Percentiles rank a stretch among this genome's conserved stretches.
Conservation (phyloP, 35 echinoderm and acorn worm species). For the Holothuria glaberrima region DNA sequence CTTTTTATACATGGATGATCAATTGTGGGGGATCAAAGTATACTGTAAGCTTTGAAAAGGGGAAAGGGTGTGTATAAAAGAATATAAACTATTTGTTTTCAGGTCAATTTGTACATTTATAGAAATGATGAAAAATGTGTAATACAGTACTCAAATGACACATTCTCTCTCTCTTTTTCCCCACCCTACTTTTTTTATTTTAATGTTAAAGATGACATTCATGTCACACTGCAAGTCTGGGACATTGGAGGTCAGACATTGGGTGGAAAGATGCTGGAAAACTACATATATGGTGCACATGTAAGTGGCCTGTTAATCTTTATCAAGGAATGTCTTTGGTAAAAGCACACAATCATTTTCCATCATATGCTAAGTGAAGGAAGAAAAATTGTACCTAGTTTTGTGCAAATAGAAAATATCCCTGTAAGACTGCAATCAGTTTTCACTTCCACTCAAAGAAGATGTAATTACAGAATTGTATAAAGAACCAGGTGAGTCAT, state of each 20-base stretch:
- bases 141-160: too few relatives aligned
- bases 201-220: constrained; percentile 65
- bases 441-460: not conserved
- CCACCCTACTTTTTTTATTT: not conserved
- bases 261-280: constrained; percentile 97
- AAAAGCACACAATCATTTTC: not conserved
- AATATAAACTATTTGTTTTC: too few relatives aligned
- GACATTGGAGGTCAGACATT: constrained; percentile 97
- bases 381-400: too few relatives aligned
- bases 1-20: too few relatives aligned
- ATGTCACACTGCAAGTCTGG: constrained; percentile 99
- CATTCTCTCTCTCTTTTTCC: too few relatives aligned
- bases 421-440: not conserved
- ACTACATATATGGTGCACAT: constrained; percentile 98
- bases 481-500: too few relatives aligned
- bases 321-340: not conserved
- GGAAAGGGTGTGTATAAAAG: too few relatives aligned
- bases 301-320: constrained; percentile 40
- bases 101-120: too few relatives aligned
- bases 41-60: too few relatives aligned
- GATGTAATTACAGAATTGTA: not conserved
- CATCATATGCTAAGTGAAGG: not conserved
- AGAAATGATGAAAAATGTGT: too few relatives aligned
- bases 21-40: too few relatives aligned
- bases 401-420: too few relatives aligned